Evolutionary conservation across 2,888 invertebrate species (phyloP).

Genomic region (Athrips mouffetella): DNA sequence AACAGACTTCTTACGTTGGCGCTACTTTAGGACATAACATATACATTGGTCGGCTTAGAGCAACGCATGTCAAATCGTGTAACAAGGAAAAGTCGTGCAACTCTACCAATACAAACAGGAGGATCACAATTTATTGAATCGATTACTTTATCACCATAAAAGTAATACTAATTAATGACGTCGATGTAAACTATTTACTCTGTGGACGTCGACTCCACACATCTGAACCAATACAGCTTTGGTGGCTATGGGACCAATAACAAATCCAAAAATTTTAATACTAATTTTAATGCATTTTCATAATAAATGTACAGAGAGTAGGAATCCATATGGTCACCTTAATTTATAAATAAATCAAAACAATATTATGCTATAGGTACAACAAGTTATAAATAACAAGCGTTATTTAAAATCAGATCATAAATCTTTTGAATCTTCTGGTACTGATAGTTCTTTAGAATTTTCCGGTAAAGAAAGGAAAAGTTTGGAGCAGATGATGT

Average conservation of each 20-base stretch:
- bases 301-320: constrained; percentile 22
- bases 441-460: constrained; percentile 73
- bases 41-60: too few species aligned
- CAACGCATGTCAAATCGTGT: too few species aligned
- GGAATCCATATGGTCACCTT: constrained; percentile 22
- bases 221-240: neutral
- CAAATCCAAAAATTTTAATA: constrained; percentile 16
- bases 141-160: neutral
- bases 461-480: constrained; percentile 89
- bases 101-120: too few species aligned
- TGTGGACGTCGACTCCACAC: too few species aligned
- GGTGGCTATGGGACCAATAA: neutral
- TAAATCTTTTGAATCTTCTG: constrained; percentile 12
- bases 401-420: constrained; percentile 17
- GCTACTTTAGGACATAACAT: too few species aligned
- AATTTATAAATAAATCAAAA: constrained; percentile 10
- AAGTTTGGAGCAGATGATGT: constrained; percentile 86
- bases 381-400: constrained; percentile 20
- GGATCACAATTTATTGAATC: neutral
- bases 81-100: too few species aligned
- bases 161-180: neutral
- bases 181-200: too few species aligned
- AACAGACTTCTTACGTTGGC: too few species aligned
- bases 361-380: constrained; percentile 15
- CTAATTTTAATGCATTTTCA: constrained; percentile 31